Evolutionary conservation across 2,113 vertebrate genomes (phyloP).

Genomic region (Limanda limanda): DNA sequence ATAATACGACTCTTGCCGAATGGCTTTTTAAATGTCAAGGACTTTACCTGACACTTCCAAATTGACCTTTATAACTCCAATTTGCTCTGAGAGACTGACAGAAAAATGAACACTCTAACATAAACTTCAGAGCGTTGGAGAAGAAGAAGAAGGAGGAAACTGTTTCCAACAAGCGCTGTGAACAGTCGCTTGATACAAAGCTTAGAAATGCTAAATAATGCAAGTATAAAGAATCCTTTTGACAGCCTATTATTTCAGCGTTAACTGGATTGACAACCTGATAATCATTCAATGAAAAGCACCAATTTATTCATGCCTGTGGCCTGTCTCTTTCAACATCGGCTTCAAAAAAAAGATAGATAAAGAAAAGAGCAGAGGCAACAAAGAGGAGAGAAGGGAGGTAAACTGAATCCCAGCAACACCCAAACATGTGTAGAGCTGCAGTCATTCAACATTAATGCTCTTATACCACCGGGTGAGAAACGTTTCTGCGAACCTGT

Average conservation of each 20-base stretch:
- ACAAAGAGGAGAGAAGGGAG: slow-evolving; percentile 46
- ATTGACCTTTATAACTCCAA: slow-evolving; percentile 78
- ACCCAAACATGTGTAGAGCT: background rate
- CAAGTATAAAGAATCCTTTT: slow-evolving; percentile 33
- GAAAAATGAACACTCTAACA: slow-evolving; percentile 61
- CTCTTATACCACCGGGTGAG: slow-evolving; percentile 7
- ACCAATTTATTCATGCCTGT: slow-evolving; percentile 65
- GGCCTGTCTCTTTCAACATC: slow-evolving; percentile 60
- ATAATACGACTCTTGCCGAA: slow-evolving; percentile 72
- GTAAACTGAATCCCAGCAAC: slow-evolving; percentile 4
- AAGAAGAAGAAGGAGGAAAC: slow-evolving; percentile 27
- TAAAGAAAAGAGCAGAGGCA: slow-evolving; percentile 29
- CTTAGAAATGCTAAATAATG: slow-evolving; percentile 65
- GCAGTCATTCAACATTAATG: background rate
- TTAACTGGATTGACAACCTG: slow-evolving; percentile 73
- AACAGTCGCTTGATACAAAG: slow-evolving; percentile 51
- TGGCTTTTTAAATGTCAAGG: slow-evolving; percentile 84
- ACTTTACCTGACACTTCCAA: slow-evolving; percentile 77
- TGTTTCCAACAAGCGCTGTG: slow-evolving; percentile 22
- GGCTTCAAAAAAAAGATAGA: slow-evolving; percentile 46
- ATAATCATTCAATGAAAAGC: slow-evolving; percentile 72
- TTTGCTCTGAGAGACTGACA: slow-evolving; percentile 67
- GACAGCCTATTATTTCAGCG: slow-evolving; percentile 72
- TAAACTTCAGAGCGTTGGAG: slow-evolving; percentile 44
- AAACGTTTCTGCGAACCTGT: slow-evolving; percentile 76